Evolutionary conservation across 2,888 invertebrate genomes (phyloP).

Genomic region (Epiblema foenella): DNA sequence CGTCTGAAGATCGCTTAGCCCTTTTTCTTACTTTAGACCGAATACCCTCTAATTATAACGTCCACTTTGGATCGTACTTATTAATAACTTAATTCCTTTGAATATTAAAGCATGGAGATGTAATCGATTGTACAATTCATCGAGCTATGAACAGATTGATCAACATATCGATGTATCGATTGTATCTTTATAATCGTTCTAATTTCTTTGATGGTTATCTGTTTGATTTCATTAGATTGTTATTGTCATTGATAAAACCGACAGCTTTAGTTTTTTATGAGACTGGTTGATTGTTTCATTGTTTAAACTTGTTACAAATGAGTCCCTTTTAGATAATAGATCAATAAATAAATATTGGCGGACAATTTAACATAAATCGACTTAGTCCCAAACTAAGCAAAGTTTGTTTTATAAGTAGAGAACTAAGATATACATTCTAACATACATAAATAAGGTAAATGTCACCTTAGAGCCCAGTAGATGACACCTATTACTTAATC

Average conservation of each 20-base stretch:
- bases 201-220: slow-evolving; percentile 30
- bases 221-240: slow-evolving; percentile 21
- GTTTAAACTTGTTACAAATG: neutral
- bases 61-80: neutral
- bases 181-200: slow-evolving; percentile 27
- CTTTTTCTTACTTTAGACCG: neutral
- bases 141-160: slow-evolving; percentile 34
- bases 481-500: too few relatives aligned
- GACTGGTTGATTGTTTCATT: neutral
- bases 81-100: neutral
- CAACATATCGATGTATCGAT: slow-evolving; percentile 23
- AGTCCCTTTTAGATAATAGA: neutral
- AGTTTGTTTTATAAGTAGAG: too few relatives aligned
- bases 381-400: too few relatives aligned
- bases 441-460: too few relatives aligned
- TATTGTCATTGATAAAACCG: slow-evolving; percentile 28
- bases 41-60: neutral
- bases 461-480: too few relatives aligned
- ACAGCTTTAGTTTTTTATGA: slow-evolving; percentile 9
- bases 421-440: too few relatives aligned
- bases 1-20: neutral
- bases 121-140: slow-evolving; percentile 20
- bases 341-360: too few relatives aligned
- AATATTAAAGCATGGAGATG: neutral
- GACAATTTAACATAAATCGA: too few relatives aligned